Evolutionary conservation across 2,113 vertebrate genomes (phyloP), one percentile per base, ranked within the genome.

Genomic region (Phodopus roborovskii): DNA sequence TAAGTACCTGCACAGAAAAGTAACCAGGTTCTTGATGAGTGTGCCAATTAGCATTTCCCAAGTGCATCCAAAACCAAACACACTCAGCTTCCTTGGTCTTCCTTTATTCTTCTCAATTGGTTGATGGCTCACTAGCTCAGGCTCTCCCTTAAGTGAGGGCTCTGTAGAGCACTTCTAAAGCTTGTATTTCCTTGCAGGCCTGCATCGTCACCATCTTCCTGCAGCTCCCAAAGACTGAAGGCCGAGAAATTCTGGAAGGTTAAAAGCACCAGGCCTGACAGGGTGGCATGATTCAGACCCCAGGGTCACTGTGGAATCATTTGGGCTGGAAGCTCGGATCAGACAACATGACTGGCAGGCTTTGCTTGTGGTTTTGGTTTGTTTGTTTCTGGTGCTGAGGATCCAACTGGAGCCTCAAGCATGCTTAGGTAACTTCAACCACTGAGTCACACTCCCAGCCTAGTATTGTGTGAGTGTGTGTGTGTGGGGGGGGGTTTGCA

Each of bases 1-100:
- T 62, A 86, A 89, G 75, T 66, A 50, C 87, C 48, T 95, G 77
- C 48, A 90, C 12, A 87, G 42, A 56, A 66, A 97, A 6, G 70
- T 78, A 97, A 94, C 66, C 50, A 24, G 33, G 45, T 79, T 82
- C 66, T 92, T 92, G 73, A 83, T 94, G 82, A 64, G 91, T 78
- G 79, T 91, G 81, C 75, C 96, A 88, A 81, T 66, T 74, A 58
- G 42, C 66, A 81, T 56, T 95, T 93, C 83, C 96, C 62, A 42
- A 96, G 68, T 66, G 75, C 20, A 94, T 17, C 50, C 36, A 75
- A 84, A 74, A 58, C n/a, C 56, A 86, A 71, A 90, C 53, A 89
- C 45, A 45, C 36, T 22, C 36, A 9, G 15, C 94, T 56, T 97
- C 53, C 86, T 56, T 8, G 48, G 30, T 88, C 71, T 42, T 45